phyloP scores from a whole-genome alignment of 2,888 invertebrate species.

The Tridacna crocea region DNA sequence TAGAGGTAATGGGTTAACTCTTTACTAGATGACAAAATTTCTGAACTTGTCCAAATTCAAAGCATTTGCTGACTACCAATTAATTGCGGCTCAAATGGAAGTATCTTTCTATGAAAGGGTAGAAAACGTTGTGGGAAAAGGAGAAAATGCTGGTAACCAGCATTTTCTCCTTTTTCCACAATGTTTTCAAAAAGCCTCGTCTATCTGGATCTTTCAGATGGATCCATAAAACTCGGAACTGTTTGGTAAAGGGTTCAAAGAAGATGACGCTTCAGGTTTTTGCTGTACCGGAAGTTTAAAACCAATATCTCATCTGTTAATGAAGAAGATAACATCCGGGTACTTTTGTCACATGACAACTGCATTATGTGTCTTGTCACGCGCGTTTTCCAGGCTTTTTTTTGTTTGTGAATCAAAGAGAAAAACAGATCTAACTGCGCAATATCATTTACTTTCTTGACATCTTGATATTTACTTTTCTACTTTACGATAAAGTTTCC shows the following conservation, averaged over 20 bases:
- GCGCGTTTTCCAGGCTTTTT: not conserved
- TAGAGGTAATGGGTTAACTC: not conserved
- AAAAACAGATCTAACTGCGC: not conserved
- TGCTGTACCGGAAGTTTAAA: constrained; percentile 16
- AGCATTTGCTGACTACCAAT: too few species aligned
- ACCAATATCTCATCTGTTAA: constrained; percentile 27
- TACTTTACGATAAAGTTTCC: too few species aligned
- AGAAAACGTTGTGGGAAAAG: not conserved
- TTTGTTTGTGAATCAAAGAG: not conserved
- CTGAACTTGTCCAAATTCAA: too few species aligned
- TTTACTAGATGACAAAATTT: too few species aligned
- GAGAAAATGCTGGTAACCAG: not conserved
- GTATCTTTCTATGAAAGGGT: too few species aligned
- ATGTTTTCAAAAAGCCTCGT: not conserved
- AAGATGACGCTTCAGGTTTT: not conserved
- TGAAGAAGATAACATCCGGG: constrained; percentile 20
- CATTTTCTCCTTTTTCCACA: not conserved
- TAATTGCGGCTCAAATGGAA: too few species aligned
- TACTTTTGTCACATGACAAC: constrained; percentile 7
- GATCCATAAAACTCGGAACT: not conserved
- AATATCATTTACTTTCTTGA: too few species aligned
- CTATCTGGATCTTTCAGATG: not conserved
- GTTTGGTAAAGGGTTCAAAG: not conserved
- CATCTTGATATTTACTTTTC: too few species aligned
- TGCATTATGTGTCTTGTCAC: not conserved